These are phyloP conservation scores for Sporophila hypoxantha DNA, from an alignment of 2,113 vertebrate species.

Conservation along the genomic window DNA sequence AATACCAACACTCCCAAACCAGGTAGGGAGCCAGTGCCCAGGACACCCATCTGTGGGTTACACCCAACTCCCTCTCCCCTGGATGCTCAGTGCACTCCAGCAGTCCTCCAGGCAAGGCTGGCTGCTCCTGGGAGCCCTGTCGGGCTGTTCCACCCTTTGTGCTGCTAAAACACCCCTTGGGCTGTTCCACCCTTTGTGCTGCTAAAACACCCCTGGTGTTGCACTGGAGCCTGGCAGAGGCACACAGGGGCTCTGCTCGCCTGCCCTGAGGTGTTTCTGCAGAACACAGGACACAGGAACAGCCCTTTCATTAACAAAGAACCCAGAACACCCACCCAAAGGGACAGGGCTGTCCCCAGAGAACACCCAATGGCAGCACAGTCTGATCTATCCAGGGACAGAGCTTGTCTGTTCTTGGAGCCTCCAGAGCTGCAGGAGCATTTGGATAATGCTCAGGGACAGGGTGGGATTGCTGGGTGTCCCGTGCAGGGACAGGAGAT, in stretches of 20 bases:
- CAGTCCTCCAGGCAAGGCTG: not conserved
- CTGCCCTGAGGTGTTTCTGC: not conserved
- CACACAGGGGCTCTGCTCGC: not conserved
- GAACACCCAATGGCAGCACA: not conserved
- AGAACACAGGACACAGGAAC: not conserved
- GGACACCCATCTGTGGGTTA: rapidly evolving
- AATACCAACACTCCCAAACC: rapidly evolving
- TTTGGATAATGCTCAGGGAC: not conserved
- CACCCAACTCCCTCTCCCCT: too few relatives aligned
- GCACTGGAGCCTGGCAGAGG: too few relatives aligned
- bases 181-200: too few relatives aligned
- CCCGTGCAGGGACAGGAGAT: not conserved
- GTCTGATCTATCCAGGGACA: not conserved
- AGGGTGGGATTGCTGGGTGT: not conserved
- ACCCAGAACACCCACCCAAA: not conserved
- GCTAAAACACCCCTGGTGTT: not conserved
- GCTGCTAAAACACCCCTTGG: rapidly evolving
- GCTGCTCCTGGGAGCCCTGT: not conserved
- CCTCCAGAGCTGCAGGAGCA: not conserved
- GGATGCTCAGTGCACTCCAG: not conserved
- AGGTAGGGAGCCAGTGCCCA: not conserved
- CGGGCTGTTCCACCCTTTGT: not conserved
- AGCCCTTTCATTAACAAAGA: not conserved
- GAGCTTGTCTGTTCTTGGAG: not conserved
- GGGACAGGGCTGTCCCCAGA: not conserved